Conservation (phyloP, 2,888 invertebrate genomes). For the Nasonovia ribisnigri region DNA sequence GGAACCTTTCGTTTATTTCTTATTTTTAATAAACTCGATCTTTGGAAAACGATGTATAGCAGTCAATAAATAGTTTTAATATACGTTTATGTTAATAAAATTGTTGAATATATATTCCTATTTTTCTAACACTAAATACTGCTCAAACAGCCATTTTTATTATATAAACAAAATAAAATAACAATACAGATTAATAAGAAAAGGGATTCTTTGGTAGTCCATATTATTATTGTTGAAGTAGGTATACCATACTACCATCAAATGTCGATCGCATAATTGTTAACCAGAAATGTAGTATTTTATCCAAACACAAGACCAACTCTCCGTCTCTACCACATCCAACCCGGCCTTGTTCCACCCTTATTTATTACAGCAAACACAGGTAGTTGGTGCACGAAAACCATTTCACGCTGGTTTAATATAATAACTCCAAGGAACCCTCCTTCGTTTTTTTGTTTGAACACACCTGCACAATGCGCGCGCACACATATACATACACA, state of each 20-base stretch:
- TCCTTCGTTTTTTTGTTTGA: slow-evolving; percentile 9
- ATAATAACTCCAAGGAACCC: slow-evolving; percentile 38
- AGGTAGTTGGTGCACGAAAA: slow-evolving; percentile 43
- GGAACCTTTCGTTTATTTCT: not conserved
- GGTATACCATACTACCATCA: not conserved
- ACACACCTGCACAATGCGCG: slow-evolving; percentile 53
- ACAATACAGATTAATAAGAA: not conserved
- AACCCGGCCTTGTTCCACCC: not conserved
- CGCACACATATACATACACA: not conserved
- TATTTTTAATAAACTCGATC: not conserved
- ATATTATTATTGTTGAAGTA: not conserved
- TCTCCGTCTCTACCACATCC: not conserved
- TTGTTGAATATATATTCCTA: not conserved
- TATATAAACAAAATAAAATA: not conserved
- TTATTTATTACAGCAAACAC: slow-evolving; percentile 46
- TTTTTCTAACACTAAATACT: not conserved
- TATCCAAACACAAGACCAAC: not conserved
- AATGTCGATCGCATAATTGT: slow-evolving; percentile 35
- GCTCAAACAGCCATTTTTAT: not conserved
- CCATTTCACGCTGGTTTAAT: slow-evolving; percentile 47
- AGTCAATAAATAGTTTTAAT: not conserved
- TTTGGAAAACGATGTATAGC: not conserved
- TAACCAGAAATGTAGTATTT: not conserved
- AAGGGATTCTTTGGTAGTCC: not conserved
- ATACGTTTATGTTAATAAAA: not conserved